Percentiles rank a stretch among this genome's conserved stretches.
Evolutionary conservation across 2,797 vertebrate species (phyloP).

Genomic region (Notamacropus eugenii): DNA sequence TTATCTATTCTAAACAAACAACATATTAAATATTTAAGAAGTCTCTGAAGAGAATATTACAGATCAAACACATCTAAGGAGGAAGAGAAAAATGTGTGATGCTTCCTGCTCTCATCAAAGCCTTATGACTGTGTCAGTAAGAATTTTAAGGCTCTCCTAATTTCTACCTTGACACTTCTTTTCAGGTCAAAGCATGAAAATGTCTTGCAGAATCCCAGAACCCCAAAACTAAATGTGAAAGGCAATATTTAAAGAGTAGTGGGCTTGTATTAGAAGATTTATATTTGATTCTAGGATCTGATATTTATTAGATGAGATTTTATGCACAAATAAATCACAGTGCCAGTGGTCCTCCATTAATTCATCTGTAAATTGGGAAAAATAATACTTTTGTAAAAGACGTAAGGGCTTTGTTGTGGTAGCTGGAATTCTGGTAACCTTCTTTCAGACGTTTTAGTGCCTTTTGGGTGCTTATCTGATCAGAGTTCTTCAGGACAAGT

Average conservation of each 20-base stretch:
- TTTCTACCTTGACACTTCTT: neutral
- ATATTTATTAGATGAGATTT: neutral
- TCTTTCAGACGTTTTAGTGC: neutral
- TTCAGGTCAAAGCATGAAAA: neutral
- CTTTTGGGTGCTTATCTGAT: neutral
- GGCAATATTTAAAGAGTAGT: neutral
- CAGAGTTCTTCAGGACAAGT: neutral
- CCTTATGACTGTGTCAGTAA: neutral
- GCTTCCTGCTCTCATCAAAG: conserved; percentile 1
- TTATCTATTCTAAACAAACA: neutral
- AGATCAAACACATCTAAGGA: neutral
- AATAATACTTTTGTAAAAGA: neutral
- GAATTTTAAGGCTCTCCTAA: too few species aligned
- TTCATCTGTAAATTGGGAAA: neutral
- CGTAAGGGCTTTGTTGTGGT: neutral
- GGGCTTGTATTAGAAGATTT: neutral
- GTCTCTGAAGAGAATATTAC: conserved; percentile 22
- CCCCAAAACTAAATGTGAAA: neutral
- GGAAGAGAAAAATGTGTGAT: conserved; percentile 24
- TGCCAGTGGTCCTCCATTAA: neutral
- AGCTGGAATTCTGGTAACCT: neutral
- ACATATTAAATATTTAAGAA: neutral
- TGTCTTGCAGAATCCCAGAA: neutral
- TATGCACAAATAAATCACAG: neutral
- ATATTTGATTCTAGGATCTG: neutral